Base-by-base conservation (phyloP, 92 coral and sea anemone species). In the Parazoanthus atlanticus region DNA sequence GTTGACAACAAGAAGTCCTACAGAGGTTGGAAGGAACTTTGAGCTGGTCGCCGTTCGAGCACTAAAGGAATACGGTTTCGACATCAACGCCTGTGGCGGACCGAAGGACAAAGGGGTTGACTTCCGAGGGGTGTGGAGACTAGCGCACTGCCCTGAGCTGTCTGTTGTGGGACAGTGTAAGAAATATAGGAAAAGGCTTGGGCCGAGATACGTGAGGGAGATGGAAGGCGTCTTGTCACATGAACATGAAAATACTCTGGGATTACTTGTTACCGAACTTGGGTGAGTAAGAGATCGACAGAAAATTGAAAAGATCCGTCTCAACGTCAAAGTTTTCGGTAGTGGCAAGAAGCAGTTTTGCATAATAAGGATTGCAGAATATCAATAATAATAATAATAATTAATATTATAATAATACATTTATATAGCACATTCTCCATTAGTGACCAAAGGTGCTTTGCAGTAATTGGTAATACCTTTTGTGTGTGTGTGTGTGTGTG, bases 41-140 rank as follows among this genome's bases (percentile, higher is more conserved):
- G 97, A 94, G 74, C 49, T 81, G 34, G 70, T 91, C 31, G 88
- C 92, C 8, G 94, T 88, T 32, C 75, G 83, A 67, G 67, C 90
- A 69, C 77, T 94, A 78, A 81, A 71, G 46, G 88, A 82, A 65
- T 88, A 91, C 33, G 84, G 91, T 21, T 89, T 94, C 26, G 90
- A 91, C 38, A 79, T 94, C 19, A 46, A n/a, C 54, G 71, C 66
- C 17, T 94, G 97, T 66, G 97, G 97, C 8, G 97, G 97, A 12
- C 94, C 97, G 8, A 91, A 81, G 54, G 97, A 94, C 88, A 90
- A 89, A 67, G 97, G 97, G 16, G 89, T 93, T 28, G 97, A 94
- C 70, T 94, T 94, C 72, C 90, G 95, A 34, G 97, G 97, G 6
- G 79, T 80, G 21, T 94, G 97, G 97, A 86, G 29, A 76, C 89